Evolutionary conservation across 2,888 invertebrate species (phyloP).

Genomic region (Lasioglossum vierecki): DNA sequence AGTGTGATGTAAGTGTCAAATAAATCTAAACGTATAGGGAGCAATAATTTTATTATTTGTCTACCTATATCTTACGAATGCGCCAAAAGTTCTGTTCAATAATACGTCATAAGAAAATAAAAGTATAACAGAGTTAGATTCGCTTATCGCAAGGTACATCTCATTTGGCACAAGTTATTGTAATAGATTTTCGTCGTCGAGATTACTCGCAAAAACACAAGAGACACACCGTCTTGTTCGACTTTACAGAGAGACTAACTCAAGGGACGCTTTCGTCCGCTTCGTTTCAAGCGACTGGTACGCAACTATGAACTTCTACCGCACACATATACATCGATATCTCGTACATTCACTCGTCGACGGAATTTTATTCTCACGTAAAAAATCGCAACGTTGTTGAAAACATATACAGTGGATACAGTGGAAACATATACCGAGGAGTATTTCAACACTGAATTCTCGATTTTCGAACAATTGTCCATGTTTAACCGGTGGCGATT

Average conservation of each 20-base stretch:
- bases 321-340: constrained; percentile 40
- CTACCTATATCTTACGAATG: constrained; percentile 57
- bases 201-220: constrained; percentile 37
- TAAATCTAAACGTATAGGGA: constrained; percentile 44
- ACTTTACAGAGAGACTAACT: constrained; percentile 13
- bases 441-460: not conserved
- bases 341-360: constrained; percentile 35
- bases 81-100: constrained; percentile 42
- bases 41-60: constrained; percentile 70
- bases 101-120: constrained; percentile 62
- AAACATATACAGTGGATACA: constrained; percentile 12
- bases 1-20: constrained; percentile 17
- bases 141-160: constrained; percentile 49
- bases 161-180: constrained; percentile 65
- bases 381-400: constrained; percentile 41
- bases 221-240: constrained; percentile 19
- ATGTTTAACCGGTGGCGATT: too few relatives aligned
- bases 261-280: constrained; percentile 27
- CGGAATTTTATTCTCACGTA: constrained; percentile 6
- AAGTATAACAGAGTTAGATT: constrained; percentile 57
- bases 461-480: not conserved
- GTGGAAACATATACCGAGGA: not conserved
- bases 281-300: constrained; percentile 25
- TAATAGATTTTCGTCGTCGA: constrained; percentile 40
- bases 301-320: constrained; percentile 43